phyloP scores from a whole-genome alignment of 2,888 invertebrate genomes.

The Monopis laevigella region DNA sequence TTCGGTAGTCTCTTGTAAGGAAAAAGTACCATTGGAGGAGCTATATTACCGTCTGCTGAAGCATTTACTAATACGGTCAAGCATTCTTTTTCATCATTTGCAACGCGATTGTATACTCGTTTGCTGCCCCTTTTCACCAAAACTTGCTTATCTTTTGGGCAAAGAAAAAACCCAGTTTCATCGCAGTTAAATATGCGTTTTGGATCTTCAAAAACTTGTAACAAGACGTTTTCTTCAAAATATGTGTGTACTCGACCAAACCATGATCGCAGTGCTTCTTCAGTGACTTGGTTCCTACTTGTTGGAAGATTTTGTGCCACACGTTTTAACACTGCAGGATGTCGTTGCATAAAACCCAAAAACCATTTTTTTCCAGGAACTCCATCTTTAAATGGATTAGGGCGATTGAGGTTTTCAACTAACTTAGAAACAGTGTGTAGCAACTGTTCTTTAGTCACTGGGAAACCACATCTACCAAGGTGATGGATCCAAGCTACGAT shows the following conservation, averaged over 20 bases:
- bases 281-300: neutral
- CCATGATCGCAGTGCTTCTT: slow-evolving; percentile 12
- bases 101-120: slow-evolving; percentile 18
- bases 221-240: slow-evolving; percentile 11
- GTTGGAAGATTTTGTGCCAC: slow-evolving; percentile 25
- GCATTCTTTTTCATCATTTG: slow-evolving; percentile 18
- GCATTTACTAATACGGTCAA: slow-evolving; percentile 17
- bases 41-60: slow-evolving; percentile 16
- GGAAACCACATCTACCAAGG: too few species aligned
- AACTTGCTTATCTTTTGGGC: slow-evolving; percentile 20
- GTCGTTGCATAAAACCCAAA: slow-evolving; percentile 26
- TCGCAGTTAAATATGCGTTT: slow-evolving; percentile 19
- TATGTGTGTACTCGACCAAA: slow-evolving; percentile 11
- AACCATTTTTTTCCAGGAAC: slow-evolving; percentile 34
- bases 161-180: slow-evolving; percentile 19
- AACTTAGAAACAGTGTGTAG: too few species aligned
- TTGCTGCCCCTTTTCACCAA: slow-evolving; percentile 20
- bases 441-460: too few species aligned
- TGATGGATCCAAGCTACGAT: too few species aligned
- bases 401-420: too few species aligned
- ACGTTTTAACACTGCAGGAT: slow-evolving; percentile 25
- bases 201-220: slow-evolving; percentile 13
- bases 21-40: slow-evolving; percentile 19
- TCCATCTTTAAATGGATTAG: too few species aligned
- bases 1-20: slow-evolving; percentile 15